Conservation (phyloP, 2,113 vertebrate species). For the Corythaeola cristata region DNA sequence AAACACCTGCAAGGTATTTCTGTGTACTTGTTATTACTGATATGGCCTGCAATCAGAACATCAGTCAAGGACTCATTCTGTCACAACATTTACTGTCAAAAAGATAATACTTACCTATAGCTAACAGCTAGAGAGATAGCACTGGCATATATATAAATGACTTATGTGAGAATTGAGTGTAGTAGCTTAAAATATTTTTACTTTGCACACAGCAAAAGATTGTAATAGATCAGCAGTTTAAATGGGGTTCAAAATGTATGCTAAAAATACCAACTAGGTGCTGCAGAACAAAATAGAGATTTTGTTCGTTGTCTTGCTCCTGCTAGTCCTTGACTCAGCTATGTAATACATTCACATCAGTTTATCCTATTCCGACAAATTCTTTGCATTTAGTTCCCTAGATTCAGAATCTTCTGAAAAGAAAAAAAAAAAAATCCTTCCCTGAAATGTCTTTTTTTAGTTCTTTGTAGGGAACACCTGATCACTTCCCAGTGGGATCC, state of each 20-base stretch:
- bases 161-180: background rate
- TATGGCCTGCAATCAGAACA: slow-evolving; percentile 13
- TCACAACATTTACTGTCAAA: slow-evolving; percentile 13
- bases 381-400: background rate
- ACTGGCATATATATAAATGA: background rate
- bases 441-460: background rate
- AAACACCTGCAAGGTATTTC: background rate
- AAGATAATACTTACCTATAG: background rate
- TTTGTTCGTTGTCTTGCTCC: background rate
- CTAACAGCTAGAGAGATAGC: background rate
- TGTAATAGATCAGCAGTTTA: background rate
- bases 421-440: background rate
- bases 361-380: background rate
- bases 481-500: background rate
- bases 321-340: background rate
- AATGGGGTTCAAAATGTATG: background rate
- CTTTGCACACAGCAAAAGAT: background rate
- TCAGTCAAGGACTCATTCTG: slow-evolving; percentile 21
- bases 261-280: background rate
- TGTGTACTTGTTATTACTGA: background rate
- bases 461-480: background rate
- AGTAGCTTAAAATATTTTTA: background rate
- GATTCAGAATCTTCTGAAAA: background rate
- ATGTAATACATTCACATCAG: background rate
- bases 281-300: background rate